These are phyloP conservation scores for Brachionus manjavacas DNA, from an alignment of 1,140 invertebrate genomes.

Conservation along the genomic window DNA sequence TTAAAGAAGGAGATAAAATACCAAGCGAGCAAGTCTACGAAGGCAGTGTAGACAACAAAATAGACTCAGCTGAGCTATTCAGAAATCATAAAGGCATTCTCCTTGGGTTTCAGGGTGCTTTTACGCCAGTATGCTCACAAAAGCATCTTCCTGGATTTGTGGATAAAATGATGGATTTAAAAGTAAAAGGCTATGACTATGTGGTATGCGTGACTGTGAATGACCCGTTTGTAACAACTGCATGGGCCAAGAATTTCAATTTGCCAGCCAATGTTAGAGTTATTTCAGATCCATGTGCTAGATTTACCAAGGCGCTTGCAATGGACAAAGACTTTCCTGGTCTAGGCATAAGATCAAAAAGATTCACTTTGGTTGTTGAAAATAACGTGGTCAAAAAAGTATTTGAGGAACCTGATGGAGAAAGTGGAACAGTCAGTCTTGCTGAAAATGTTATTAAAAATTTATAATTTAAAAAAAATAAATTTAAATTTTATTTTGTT, in stretches of 20 bases:
- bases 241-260: constrained; percentile 63
- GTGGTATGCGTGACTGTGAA: constrained; percentile 84
- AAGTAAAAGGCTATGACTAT: constrained; percentile 72
- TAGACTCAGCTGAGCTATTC: constrained; percentile 70
- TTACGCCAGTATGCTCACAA: constrained; percentile 80
- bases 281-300: constrained; percentile 74
- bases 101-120: constrained; percentile 86
- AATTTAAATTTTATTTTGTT: neutral
- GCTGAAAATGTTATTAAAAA: constrained; percentile 60
- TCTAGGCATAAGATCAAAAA: constrained; percentile 72
- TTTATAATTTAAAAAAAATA: no score
- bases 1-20: constrained; percentile 74
- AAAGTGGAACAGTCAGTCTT: constrained; percentile 80
- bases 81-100: constrained; percentile 76
- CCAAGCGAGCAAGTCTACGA: constrained; percentile 76
- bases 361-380: constrained; percentile 79
- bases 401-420: constrained; percentile 85
- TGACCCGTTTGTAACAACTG: constrained; percentile 88
- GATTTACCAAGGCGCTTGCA: constrained; percentile 66
- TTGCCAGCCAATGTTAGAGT: constrained; percentile 66
- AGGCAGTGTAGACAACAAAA: constrained; percentile 74
- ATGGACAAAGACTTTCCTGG: constrained; percentile 69
- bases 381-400: constrained; percentile 72
- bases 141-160: constrained; percentile 80
- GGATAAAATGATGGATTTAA: constrained; percentile 68